A percentile compares a stretch with the other conserved stretches of the same genome.
These are phyloP conservation scores for Dynastes tityus DNA, from an alignment of 2,888 invertebrate species.

Conservation along the genomic window DNA sequence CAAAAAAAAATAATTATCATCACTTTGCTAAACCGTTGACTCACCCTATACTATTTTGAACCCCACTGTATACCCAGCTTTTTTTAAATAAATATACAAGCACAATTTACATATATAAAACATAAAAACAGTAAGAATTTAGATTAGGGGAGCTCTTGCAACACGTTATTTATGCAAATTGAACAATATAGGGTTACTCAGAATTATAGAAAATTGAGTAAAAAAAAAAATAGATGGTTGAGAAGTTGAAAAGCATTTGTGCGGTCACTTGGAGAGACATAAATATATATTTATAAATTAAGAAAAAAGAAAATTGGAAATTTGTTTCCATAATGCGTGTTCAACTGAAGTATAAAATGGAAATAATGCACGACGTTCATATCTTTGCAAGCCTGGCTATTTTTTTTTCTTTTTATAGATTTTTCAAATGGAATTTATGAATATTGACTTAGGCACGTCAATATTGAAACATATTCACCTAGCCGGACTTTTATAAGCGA, in stretches of 20 bases:
- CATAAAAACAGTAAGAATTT: conserved; percentile 7
- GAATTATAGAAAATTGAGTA: conserved; percentile 10
- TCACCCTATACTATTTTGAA: conserved; percentile 33
- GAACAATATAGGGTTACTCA: conserved; percentile 8
- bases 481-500: too few species aligned
- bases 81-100: neutral
- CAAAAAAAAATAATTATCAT: too few species aligned
- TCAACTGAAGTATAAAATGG: neutral
- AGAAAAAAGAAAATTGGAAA: too few species aligned
- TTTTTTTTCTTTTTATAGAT: too few species aligned
- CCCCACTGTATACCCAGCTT: conserved; percentile 25
- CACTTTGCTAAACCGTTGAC: too few species aligned
- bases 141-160: neutral
- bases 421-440: too few species aligned
- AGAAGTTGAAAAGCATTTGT: neutral
- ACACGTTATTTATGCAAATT: conserved; percentile 3
- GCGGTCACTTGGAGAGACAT: neutral
- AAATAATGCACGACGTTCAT: too few species aligned
- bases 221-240: neutral
- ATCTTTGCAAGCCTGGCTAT: too few species aligned
- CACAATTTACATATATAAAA: neutral
- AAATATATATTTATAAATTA: too few species aligned
- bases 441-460: too few species aligned
- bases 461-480: too few species aligned
- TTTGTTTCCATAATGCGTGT: neutral